Conservation (phyloP, 2,888 invertebrate genomes). For the Peribatodes rhomboidaria region DNA sequence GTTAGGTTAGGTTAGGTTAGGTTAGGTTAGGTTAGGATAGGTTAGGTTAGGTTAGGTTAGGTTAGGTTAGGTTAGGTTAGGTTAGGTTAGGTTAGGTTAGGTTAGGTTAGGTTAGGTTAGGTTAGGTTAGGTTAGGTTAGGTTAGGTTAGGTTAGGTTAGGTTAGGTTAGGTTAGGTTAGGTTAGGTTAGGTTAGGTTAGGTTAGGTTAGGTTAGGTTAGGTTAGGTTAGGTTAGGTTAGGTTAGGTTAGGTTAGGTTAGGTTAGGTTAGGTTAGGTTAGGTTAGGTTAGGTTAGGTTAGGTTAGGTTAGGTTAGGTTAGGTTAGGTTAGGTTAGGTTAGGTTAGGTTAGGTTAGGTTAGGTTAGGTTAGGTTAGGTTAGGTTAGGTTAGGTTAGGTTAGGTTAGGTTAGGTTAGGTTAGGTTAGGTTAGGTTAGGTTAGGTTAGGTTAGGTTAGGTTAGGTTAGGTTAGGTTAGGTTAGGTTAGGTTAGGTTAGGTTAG, state of each 20-base stretch:
- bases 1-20: slow-evolving; percentile 12
- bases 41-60: slow-evolving; percentile 9
- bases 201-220: slow-evolving; percentile 11
- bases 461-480: slow-evolving; percentile 9
- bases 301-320: slow-evolving; percentile 9
- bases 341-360: slow-evolving; percentile 42
- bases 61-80: slow-evolving; percentile 6
- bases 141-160: slow-evolving; percentile 11
- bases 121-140: slow-evolving; percentile 11
- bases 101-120: slow-evolving; percentile 28
- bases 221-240: slow-evolving; percentile 8
- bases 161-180: slow-evolving; percentile 11
- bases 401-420: slow-evolving; percentile 13
- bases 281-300: slow-evolving; percentile 10
- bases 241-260: slow-evolving; percentile 11
- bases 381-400: slow-evolving; percentile 13
- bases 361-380: slow-evolving; percentile 26
- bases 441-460: slow-evolving; percentile 9
- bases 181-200: slow-evolving; percentile 11
- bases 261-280: slow-evolving; percentile 33
- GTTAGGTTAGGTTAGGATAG: slow-evolving; percentile 9
- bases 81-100: slow-evolving; percentile 10
- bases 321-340: slow-evolving; percentile 15
- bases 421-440: slow-evolving; percentile 27
- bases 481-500: slow-evolving; percentile 13